Evolutionary conservation across 1,140 invertebrate species (phyloP), one percentile per base, ranked within the genome.

Genomic region (Drosophila novamexicana): DNA sequence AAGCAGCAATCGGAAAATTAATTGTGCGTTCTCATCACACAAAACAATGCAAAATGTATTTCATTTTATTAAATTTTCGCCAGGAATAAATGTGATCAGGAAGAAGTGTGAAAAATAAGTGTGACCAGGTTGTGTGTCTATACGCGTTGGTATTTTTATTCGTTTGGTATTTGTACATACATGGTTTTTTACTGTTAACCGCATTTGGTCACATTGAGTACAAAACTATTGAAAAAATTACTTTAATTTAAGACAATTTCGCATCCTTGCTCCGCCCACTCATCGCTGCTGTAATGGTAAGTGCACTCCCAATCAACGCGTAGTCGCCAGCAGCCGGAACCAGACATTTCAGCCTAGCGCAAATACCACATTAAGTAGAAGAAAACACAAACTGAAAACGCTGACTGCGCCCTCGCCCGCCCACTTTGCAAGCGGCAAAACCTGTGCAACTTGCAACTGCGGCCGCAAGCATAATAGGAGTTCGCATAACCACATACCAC

Each of bases 251-350:
- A 64, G 59, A 70, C 16, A 64, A 36, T 69, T 75, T 75, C 49
- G 53, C 67, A 71, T 75, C 73, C 67, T 65, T 75, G 61, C 68
- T 65, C 61, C 68, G 61, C 68, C 59, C 68, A 64, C 61, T 56
- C n/a, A 47, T 72, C 65, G 49, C 63, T 71, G 71, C 57, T 69
- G 67, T 78, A 81, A 88, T 88, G 84, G 84, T 88, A 89, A 88
- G 84, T 88, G 61, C 7, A 29, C 44, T 37, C 40, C 32, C 9
- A 49, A 61, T 40, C 36, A 8, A n/a, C 12, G 14, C 69, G 34
- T 84, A 84, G 59, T 42, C 64, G 8, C 61, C 53, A 49, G 57
- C 47, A 66, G 77, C 77, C 80, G 80, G 72, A 36, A 79, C 50
- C 50, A 47, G 53, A 69, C 45, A 54, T 50, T 65, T 40, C 29